Conservation (phyloP, 2,113 vertebrate genomes). For the Ariopsis seemanni region DNA sequence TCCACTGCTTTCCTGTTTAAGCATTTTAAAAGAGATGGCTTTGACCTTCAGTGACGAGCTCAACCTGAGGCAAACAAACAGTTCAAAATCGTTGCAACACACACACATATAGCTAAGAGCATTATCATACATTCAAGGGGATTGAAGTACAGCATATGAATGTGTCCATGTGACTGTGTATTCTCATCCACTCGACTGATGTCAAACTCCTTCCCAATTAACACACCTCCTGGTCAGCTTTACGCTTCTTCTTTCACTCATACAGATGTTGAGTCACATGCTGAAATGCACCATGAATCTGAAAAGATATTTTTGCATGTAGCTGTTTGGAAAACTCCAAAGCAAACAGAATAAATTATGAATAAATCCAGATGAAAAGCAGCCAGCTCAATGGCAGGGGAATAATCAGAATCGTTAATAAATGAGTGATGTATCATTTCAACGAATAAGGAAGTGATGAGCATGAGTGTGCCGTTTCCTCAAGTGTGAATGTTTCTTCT, state of each 20-base stretch:
- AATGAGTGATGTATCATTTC: conserved; percentile 8
- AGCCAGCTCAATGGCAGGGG: not conserved
- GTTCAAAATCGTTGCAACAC: not conserved
- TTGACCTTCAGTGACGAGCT: conserved; percentile 4
- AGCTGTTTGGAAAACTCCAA: not conserved
- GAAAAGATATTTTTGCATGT: not conserved
- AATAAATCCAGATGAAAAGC: conserved; percentile 19
- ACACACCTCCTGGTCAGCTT: not conserved
- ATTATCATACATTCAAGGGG: not conserved
- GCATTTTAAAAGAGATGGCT: not conserved
- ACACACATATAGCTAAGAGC: not conserved
- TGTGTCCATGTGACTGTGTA: not conserved
- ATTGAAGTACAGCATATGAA: not conserved
- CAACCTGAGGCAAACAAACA: not conserved
- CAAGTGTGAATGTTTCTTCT: not conserved
- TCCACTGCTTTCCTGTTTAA: too few relatives aligned
- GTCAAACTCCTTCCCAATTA: not conserved
- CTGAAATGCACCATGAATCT: not conserved
- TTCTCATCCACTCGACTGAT: not conserved
- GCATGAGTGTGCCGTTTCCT: not conserved
- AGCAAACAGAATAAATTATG: not conserved
- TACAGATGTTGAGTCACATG: not conserved
- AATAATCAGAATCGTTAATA: conserved; percentile 21
- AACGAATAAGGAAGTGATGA: conserved; percentile 1
- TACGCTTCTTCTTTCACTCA: not conserved